These are phyloP conservation scores for Andrena fulva DNA, from an alignment of 2,888 invertebrate genomes.

Conservation along the genomic window DNA sequence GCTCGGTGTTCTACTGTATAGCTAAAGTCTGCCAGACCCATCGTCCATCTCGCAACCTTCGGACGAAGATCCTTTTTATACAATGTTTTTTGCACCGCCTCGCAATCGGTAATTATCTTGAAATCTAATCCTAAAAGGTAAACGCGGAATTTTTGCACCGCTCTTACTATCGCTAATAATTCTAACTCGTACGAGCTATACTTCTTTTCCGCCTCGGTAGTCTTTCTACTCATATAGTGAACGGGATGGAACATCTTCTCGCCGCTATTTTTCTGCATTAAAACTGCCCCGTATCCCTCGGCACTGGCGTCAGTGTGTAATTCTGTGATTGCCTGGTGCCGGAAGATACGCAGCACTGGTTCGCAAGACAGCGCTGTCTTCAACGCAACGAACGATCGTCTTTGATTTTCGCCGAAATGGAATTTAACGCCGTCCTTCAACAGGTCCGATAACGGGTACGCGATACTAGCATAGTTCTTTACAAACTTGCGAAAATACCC, in stretches of 20 bases:
- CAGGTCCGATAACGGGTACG: not conserved
- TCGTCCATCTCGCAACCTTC: not conserved
- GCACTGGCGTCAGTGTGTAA: too few species aligned
- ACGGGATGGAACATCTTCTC: not conserved
- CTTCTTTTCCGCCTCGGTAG: not conserved
- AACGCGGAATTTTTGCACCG: not conserved
- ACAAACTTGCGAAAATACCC: conserved; percentile 23
- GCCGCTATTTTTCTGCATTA: conserved; percentile 44
- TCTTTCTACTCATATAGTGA: not conserved
- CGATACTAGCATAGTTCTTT: conserved; percentile 3
- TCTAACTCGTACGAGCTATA: not conserved
- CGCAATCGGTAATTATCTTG: not conserved
- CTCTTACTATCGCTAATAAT: not conserved
- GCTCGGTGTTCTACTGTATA: not conserved
- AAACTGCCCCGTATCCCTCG: conserved; percentile 29
- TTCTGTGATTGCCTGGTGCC: conserved; percentile 27
- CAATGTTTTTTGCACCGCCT: not conserved
- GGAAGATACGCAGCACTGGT: conserved; percentile 39
- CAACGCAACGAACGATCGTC: not conserved
- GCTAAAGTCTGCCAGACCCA: not conserved
- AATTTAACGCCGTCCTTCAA: not conserved
- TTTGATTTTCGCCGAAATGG: not conserved
- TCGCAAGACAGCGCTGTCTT: conserved; percentile 16
- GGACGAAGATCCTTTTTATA: not conserved
- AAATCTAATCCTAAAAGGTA: not conserved